Conservation (phyloP, 2,888 invertebrate species). For the Drosophila nigritarsus region DNA sequence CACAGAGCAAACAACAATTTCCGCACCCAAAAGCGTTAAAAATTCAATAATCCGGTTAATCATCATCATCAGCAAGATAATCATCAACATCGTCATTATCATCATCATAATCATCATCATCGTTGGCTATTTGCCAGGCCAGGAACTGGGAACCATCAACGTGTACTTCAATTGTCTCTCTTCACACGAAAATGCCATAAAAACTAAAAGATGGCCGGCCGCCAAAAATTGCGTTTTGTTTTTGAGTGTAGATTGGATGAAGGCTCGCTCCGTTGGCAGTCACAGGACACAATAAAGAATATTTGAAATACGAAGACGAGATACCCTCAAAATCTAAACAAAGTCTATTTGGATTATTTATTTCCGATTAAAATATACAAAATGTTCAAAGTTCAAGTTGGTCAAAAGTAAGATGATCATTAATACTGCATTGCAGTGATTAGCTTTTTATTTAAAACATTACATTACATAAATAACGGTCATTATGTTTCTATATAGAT, state of each 20-base stretch:
- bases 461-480: too few relatives aligned
- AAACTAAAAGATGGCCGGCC: constrained; percentile 32
- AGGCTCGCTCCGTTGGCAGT: constrained; percentile 2
- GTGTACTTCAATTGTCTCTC: constrained; percentile 9
- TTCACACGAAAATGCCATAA: constrained; percentile 34
- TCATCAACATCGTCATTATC: constrained; percentile 7
- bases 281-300: constrained; percentile 1
- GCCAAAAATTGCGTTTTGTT: constrained; percentile 33
- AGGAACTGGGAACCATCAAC: constrained; percentile 9
- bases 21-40: constrained; percentile 40
- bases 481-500: background rate
- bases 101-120: constrained; percentile 6
- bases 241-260: constrained; percentile 18
- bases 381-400: background rate
- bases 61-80: constrained; percentile 7
- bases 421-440: background rate
- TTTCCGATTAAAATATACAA: background rate
- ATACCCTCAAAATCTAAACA: constrained; percentile 8
- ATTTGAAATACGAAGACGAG: background rate
- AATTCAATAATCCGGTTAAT: constrained; percentile 57
- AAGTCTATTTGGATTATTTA: background rate
- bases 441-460: background rate
- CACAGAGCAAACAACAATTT: constrained; percentile 40
- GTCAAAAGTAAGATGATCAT: background rate
- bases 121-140: constrained; percentile 4